phyloP scores from a whole-genome alignment of 2,888 invertebrate genomes.

The Crematogaster levior region DNA sequence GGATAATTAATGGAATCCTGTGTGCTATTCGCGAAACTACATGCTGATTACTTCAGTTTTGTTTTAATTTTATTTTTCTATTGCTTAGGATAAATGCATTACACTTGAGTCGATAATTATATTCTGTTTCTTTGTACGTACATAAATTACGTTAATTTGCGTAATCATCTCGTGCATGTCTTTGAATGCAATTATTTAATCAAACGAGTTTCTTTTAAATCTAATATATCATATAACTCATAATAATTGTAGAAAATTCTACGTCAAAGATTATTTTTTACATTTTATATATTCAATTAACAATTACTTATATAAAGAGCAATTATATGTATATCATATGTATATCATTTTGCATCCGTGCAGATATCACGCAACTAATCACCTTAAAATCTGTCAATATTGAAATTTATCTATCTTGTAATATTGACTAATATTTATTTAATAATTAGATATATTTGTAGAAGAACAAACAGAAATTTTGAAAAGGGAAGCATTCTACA shows the following conservation, averaged over 20 bases:
- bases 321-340: no score
- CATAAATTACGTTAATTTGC: not conserved
- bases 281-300: not conserved
- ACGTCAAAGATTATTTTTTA: not conserved
- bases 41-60: not conserved
- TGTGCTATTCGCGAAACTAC: not conserved
- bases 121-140: not conserved
- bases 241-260: no score
- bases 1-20: conserved; percentile 5
- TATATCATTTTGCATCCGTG: not conserved
- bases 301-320: not conserved
- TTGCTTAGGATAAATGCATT: not conserved
- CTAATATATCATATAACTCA: no score
- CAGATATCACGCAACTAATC: not conserved
- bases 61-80: not conserved
- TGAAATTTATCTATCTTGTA: no score
- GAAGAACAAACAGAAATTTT: not conserved
- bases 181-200: not conserved
- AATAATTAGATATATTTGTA: not conserved
- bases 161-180: not conserved
- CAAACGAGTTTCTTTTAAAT: not conserved
- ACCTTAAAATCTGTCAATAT: not conserved
- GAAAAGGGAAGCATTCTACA: not conserved
- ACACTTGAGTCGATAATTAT: not conserved
- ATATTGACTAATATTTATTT: not conserved